Base-by-base conservation (phyloP, 2,113 vertebrate genomes). In the Heteronetta atricapilla region DNA sequence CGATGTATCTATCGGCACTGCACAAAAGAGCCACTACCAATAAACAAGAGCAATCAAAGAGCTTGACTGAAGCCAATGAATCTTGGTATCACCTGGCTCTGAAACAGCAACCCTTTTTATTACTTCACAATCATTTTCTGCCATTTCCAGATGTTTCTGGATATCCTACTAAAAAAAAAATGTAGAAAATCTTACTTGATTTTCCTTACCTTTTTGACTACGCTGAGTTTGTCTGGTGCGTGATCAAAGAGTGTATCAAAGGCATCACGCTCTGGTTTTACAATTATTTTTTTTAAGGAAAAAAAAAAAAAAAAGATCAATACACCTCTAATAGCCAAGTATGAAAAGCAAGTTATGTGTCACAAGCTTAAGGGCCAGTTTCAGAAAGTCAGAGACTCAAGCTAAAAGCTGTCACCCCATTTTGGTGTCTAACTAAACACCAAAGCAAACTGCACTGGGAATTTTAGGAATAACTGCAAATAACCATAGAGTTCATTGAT, bases 161-260 rank as follows among this genome's bases (percentile, higher is more conserved):
- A 0, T 13, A 29, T 15, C 7, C 5, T 73, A 34, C 36, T 36
- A 78, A 90, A 69, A 56, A 18, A 9, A 8, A 23, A 50, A 44
- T 0, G 11, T 11, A 42, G 18, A 10, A 89, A 72, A 29, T 12
- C 3, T 6, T 11, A 15, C 58, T 29, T 20, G 5, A 1, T 14
- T n/a, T 59, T 77, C 94, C 25, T 63, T 95, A 99, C 98, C 98
- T 98, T 98, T 93, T 98, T 99, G 53, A 99, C 98, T 33, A 99
- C 96, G 4, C 96, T 99, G 88, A 99, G 98, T 85, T 99, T 99
- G 96, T 99, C 98, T 2, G 98, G 98, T 1, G 98, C 98, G 0
- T 99, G 98, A 96, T 99, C 98, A 18, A 99, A 98, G 28, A 99
- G 98, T 0, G 98, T 99, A 95, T 99, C 98, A 72, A 99, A 99